Conservation (phyloP, 2,113 vertebrate species). For the Silurus glanis region DNA sequence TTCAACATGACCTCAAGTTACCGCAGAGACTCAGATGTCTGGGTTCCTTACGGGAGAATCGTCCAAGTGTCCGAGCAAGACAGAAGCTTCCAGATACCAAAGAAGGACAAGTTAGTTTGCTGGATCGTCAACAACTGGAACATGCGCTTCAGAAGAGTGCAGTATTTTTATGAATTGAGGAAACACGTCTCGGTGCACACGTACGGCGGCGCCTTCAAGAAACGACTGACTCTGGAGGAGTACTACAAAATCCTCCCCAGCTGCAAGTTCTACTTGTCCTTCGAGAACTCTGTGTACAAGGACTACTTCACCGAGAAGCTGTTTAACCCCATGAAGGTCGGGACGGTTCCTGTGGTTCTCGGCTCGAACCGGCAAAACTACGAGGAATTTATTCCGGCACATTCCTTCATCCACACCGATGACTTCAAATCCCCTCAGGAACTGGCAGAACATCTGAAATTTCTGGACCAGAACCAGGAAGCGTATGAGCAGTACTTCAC, state of each 20-base stretch:
- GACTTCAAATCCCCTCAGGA: slow-evolving; percentile 8
- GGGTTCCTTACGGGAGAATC: slow-evolving; percentile 29
- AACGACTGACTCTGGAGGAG: background rate
- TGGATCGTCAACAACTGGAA: slow-evolving; percentile 34
- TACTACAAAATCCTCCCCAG: background rate
- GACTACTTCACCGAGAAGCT: slow-evolving; percentile 27
- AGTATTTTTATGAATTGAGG: background rate
- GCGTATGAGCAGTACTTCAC: slow-evolving; percentile 2
- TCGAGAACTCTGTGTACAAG: slow-evolving; percentile 20
- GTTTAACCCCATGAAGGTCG: background rate
- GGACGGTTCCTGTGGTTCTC: slow-evolving; percentile 14
- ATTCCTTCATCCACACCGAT: slow-evolving; percentile 22
- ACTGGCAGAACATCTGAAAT: slow-evolving; percentile 4
- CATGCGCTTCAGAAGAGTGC: background rate
- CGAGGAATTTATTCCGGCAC: slow-evolving; percentile 8
- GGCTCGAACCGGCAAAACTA: slow-evolving; percentile 19
- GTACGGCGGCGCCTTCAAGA: background rate
- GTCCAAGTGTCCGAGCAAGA: background rate
- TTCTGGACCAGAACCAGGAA: slow-evolving; percentile 17
- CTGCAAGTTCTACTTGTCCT: slow-evolving; percentile 27
- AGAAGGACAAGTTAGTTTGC: slow-evolving; percentile 30
- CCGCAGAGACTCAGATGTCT: slow-evolving; percentile 12
- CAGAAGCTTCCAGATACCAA: background rate
- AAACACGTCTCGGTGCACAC: background rate
- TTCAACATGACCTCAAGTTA: slow-evolving; percentile 21